A percentile compares a stretch with the other conserved stretches of the same genome.
phyloP scores from a whole-genome alignment of 2,888 invertebrate species.

The Eupelmus urozonus region DNA sequence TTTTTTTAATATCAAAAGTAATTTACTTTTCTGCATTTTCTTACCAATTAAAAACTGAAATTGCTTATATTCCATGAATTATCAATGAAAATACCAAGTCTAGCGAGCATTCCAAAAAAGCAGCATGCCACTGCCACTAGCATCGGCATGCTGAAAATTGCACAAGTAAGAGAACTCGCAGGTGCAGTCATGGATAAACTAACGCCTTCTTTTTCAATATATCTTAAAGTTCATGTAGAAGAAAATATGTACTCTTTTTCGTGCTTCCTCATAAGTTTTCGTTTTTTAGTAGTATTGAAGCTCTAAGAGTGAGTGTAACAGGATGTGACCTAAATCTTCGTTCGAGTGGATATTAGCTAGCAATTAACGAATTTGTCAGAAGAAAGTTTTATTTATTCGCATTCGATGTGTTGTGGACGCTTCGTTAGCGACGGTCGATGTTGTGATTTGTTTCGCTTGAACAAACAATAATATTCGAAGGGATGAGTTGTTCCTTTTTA shows the following conservation, averaged over 20 bases:
- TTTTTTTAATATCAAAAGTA: too few relatives aligned
- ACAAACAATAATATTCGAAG: neutral
- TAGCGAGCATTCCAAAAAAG: too few relatives aligned
- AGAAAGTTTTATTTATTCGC: constrained; percentile 10
- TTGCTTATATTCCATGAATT: too few relatives aligned
- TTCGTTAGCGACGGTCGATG: neutral
- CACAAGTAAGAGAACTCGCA: too few relatives aligned
- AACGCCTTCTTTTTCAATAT: too few relatives aligned
- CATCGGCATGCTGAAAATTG: too few relatives aligned
- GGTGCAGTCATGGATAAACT: too few relatives aligned
- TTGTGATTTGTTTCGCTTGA: neutral
- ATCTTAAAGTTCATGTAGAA: neutral
- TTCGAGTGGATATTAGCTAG: neutral
- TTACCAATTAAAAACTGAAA: too few relatives aligned
- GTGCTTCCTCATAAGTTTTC: neutral
- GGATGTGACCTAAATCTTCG: constrained; percentile 18
- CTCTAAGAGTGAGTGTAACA: neutral
- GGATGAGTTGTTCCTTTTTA: neutral
- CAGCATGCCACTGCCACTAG: too few relatives aligned
- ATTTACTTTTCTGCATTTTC: too few relatives aligned
- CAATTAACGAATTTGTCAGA: constrained; percentile 30
- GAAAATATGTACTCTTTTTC: neutral
- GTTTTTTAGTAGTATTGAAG: neutral
- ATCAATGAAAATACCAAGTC: too few relatives aligned
- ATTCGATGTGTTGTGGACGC: neutral